phyloP scores from a whole-genome alignment of 2,888 invertebrate genomes.

The Danaus chrysippus region DNA sequence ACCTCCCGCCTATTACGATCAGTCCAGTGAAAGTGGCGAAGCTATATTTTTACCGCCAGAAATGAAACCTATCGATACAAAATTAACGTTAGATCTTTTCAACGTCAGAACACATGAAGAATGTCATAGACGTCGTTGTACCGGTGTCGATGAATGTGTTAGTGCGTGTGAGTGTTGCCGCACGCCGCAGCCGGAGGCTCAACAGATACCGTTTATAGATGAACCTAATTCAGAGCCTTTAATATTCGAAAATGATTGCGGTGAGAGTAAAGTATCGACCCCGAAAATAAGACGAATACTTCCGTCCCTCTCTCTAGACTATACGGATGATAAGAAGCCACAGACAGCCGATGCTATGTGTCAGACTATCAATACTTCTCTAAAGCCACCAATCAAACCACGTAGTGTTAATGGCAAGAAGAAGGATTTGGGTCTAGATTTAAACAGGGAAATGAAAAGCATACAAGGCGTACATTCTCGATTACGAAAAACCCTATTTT shows the following conservation, averaged over 20 bases:
- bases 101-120: constrained; percentile 47
- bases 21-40: constrained; percentile 57
- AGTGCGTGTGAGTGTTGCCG: constrained; percentile 73
- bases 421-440: constrained; percentile 52
- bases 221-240: constrained; percentile 68
- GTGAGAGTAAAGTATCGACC: constrained; percentile 51
- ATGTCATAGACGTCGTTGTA: constrained; percentile 54
- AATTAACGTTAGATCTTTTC: constrained; percentile 61
- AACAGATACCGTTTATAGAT: constrained; percentile 70
- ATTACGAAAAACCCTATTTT: constrained; percentile 55
- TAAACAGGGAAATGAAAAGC: constrained; percentile 49
- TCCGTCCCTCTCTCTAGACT: constrained; percentile 65
- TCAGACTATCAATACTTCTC: constrained; percentile 58
- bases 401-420: constrained; percentile 37
- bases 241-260: constrained; percentile 65
- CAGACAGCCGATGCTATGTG: constrained; percentile 63
- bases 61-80: constrained; percentile 67
- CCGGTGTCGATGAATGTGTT: constrained; percentile 63
- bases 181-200: constrained; percentile 65
- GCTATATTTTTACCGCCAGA: constrained; percentile 57
- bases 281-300: constrained; percentile 69
- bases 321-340: constrained; percentile 51
- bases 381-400: constrained; percentile 40
- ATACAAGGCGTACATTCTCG: constrained; percentile 57
- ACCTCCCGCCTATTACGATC: constrained; percentile 51